phyloP scores from a whole-genome alignment of 2,797 vertebrate genomes.

The Brotogeris chrysoptera region DNA sequence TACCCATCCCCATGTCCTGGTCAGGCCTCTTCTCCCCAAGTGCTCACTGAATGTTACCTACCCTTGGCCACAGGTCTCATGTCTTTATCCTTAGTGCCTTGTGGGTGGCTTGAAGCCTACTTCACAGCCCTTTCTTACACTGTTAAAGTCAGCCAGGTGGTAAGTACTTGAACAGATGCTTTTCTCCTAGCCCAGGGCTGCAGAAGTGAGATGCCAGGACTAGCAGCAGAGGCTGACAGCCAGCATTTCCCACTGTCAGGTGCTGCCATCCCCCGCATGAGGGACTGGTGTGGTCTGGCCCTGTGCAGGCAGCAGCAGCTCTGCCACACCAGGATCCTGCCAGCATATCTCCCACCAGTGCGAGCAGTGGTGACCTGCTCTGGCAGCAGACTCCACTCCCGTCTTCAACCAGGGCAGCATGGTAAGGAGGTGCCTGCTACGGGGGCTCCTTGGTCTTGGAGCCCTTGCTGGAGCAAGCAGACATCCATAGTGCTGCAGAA shows the following conservation, averaged over 20 bases:
- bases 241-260: not conserved
- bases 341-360: fast-evolving
- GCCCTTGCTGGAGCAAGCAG: not conserved
- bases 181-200: not conserved
- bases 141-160: not conserved
- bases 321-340: not conserved
- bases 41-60: not conserved
- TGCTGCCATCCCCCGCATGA: fast-evolving
- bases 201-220: not conserved
- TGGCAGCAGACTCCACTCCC: not conserved
- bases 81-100: not conserved
- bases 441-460: not conserved
- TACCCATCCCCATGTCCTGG: not conserved
- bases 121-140: not conserved
- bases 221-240: not conserved
- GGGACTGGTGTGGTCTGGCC: not conserved
- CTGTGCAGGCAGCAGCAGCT: not conserved
- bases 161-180: not conserved
- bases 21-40: not conserved
- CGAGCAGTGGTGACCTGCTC: not conserved
- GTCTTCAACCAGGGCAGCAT: not conserved
- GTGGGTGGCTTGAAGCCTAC: not conserved
- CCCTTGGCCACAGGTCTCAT: not conserved
- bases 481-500: not conserved
- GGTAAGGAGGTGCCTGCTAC: not conserved